phyloP scores from a whole-genome alignment of 1,140 invertebrate species.

The Drosophila nigrodunni region DNA sequence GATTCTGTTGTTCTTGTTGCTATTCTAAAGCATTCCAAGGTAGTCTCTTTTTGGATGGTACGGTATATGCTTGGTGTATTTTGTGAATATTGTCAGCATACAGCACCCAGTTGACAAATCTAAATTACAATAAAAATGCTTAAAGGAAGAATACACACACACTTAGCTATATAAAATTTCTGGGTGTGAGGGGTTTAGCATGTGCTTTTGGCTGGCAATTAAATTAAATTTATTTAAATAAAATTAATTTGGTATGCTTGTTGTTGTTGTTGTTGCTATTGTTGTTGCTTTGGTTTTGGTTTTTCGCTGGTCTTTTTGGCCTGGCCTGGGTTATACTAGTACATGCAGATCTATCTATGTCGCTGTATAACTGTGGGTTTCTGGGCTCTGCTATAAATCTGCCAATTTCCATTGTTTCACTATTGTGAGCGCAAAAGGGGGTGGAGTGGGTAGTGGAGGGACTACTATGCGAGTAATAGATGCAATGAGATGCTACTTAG shows the following conservation, averaged over 20 bases:
- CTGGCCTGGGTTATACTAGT: constrained; percentile 54
- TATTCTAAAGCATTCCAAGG: constrained; percentile 36
- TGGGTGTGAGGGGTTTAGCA: constrained; percentile 39
- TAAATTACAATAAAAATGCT: constrained; percentile 67
- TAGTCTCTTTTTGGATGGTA: constrained; percentile 34
- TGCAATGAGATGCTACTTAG: constrained; percentile 38
- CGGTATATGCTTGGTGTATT: constrained; percentile 34
- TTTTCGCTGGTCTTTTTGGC: constrained; percentile 55
- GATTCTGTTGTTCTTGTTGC: not conserved
- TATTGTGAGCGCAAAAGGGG: constrained; percentile 11
- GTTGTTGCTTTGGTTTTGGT: constrained; percentile 20
- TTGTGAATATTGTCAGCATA: constrained; percentile 38
- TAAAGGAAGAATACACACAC: constrained; percentile 37
- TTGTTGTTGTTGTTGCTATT: constrained; percentile 29
- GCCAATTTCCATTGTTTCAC: constrained; percentile 79
- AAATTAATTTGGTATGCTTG: constrained; percentile 69
- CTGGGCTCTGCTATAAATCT: constrained; percentile 76
- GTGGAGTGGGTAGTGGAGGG: not conserved
- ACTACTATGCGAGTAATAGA: constrained; percentile 30
- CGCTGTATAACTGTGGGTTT: constrained; percentile 57
- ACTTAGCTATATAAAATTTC: not conserved
- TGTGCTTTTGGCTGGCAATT: constrained; percentile 72
- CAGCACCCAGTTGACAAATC: constrained; percentile 62
- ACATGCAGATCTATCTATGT: constrained; percentile 32
- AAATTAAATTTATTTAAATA: constrained; percentile 83